A percentile compares a stretch with the other conserved stretches of the same genome.
Conservation (phyloP, 1,140 invertebrate species). For the Brachionus calyciflorus region DNA sequence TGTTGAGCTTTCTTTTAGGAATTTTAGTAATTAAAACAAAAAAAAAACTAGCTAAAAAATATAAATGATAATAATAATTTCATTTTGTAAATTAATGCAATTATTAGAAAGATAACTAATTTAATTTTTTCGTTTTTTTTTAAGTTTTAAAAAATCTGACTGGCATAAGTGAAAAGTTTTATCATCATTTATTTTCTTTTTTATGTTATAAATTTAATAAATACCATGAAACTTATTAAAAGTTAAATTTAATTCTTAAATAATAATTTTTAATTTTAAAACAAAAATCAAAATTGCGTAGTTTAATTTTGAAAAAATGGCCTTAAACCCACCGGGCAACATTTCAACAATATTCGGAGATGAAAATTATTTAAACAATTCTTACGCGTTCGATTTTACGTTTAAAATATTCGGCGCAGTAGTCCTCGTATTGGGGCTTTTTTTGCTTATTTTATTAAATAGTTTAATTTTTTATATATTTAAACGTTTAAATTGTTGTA, state of each 20-base stretch:
- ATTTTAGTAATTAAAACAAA: neutral
- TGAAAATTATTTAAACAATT: neutral
- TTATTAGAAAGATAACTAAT: no score
- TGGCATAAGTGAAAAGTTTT: neutral
- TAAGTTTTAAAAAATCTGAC: neutral
- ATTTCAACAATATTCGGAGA: no score
- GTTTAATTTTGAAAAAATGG: no score
- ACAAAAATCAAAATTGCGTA: no score
- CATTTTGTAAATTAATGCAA: neutral
- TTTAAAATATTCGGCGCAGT: neutral
- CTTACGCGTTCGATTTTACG: neutral
- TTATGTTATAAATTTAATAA: neutral
- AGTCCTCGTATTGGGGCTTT: neutral
- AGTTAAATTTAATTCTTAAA: no score
- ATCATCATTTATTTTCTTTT: no score
- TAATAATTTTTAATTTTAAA: no score
- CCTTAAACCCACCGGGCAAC: no score
- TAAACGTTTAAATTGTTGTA: neutral
- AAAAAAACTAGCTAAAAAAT: conserved; percentile 8
- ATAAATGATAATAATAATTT: neutral
- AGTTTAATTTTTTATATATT: neutral
- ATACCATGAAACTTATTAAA: neutral
- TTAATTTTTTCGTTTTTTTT: no score
- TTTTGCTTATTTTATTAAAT: neutral
- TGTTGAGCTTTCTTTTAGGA: neutral